phyloP scores from a whole-genome alignment of 2,113 vertebrate species.

The Trachemys scripta region DNA sequence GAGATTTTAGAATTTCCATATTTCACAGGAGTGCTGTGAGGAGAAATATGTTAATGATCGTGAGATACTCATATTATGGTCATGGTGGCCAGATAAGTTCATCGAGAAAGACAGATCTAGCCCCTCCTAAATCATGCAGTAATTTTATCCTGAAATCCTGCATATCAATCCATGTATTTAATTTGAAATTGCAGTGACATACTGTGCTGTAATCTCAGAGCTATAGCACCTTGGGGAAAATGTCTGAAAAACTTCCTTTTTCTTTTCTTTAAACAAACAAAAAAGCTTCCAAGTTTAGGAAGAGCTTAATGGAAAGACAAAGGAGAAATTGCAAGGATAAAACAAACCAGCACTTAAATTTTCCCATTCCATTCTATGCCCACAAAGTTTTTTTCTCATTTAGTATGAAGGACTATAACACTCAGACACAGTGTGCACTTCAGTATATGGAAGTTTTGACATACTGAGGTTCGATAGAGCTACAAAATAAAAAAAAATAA shows the following conservation, averaged over 20 bases:
- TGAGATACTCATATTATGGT: background rate
- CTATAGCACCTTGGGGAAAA: background rate
- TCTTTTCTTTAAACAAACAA: background rate
- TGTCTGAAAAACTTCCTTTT: background rate
- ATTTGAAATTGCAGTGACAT: background rate
- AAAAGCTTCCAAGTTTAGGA: background rate
- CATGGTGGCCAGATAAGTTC: background rate
- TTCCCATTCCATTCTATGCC: background rate
- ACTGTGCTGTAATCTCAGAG: background rate
- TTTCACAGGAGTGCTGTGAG: background rate
- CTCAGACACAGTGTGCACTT: background rate
- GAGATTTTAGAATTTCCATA: background rate
- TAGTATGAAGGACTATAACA: background rate
- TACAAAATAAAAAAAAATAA: background rate
- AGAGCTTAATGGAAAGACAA: background rate
- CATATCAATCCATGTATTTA: background rate
- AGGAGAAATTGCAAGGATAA: background rate
- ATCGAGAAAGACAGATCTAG: background rate
- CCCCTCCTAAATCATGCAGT: background rate
- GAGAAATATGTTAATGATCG: background rate
- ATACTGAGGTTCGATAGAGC: background rate
- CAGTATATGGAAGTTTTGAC: background rate
- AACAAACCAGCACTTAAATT: background rate
- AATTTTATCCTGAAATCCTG: background rate
- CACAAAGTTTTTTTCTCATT: background rate